Evolutionary conservation across 2,797 vertebrate species (phyloP).

Genomic region (Phataginus tetradactyla): DNA sequence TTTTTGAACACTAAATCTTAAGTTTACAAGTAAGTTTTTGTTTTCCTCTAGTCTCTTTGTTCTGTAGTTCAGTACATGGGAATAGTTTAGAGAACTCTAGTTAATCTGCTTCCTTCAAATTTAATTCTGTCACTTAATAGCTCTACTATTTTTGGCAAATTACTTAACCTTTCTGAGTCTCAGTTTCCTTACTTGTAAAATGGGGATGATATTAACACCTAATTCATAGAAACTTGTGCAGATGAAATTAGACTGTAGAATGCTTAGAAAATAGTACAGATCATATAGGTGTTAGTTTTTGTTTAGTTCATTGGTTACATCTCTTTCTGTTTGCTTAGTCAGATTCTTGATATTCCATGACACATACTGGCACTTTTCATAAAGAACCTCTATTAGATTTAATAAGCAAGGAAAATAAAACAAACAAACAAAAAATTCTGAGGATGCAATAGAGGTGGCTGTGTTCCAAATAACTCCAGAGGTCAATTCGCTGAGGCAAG

Average conservation of each 20-base stretch:
- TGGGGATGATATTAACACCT: neutral
- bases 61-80: neutral
- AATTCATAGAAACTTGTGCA: neutral
- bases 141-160: neutral
- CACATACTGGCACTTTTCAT: neutral
- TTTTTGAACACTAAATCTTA: neutral
- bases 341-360: neutral
- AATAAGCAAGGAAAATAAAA: neutral
- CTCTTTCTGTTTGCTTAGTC: neutral
- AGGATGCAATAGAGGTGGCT: neutral
- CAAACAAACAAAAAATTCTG: neutral
- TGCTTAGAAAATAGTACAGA: neutral
- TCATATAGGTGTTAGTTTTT: neutral
- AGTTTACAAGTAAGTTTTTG: neutral
- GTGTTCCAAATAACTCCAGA: slow-evolving; percentile 21
- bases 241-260: neutral
- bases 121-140: neutral
- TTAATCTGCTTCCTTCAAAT: neutral
- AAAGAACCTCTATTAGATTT: neutral
- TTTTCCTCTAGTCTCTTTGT: neutral
- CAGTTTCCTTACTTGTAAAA: neutral
- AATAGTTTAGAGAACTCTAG: neutral
- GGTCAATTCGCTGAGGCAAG: neutral
- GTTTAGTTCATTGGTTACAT: neutral
- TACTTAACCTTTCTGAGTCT: neutral